Conservation (phyloP, 2,888 invertebrate genomes). For the Ormyrus nitidulus region DNA sequence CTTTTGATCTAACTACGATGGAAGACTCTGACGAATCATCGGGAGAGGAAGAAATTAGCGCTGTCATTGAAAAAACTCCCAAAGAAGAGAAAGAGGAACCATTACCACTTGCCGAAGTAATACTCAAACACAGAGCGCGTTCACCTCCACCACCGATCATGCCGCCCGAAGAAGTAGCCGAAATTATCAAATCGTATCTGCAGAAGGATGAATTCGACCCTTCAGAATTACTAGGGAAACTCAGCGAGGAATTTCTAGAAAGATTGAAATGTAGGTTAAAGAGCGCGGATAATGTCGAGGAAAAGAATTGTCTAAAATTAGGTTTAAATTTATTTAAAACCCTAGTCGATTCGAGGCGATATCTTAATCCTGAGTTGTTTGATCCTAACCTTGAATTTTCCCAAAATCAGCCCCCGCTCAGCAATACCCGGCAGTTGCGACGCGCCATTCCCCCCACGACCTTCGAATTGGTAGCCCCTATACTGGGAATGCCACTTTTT, state of each 20-base stretch:
- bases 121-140: slow-evolving; percentile 25
- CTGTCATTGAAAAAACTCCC: not conserved
- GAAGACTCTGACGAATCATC: not conserved
- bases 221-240: slow-evolving; percentile 57
- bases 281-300: slow-evolving; percentile 25
- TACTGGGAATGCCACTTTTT: slow-evolving; percentile 64
- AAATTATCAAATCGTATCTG: slow-evolving; percentile 7
- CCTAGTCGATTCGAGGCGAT: slow-evolving; percentile 67
- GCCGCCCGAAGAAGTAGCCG: slow-evolving; percentile 24
- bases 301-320: slow-evolving; percentile 54
- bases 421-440: slow-evolving; percentile 65
- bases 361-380: slow-evolving; percentile 62
- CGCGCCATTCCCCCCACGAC: slow-evolving; percentile 64
- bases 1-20: slow-evolving; percentile 34
- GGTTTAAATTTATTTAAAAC: slow-evolving; percentile 64
- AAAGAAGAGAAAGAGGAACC: slow-evolving; percentile 1
- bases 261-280: slow-evolving; percentile 38
- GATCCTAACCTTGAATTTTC: slow-evolving; percentile 65
- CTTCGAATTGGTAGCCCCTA: slow-evolving; percentile 67
- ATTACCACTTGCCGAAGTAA: slow-evolving; percentile 25
- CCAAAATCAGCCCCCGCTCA: slow-evolving; percentile 65
- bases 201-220: slow-evolving; percentile 9
- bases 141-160: slow-evolving; percentile 40
- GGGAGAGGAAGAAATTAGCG: slow-evolving; percentile 1
- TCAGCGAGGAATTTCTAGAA: slow-evolving; percentile 63